phyloP scores from a whole-genome alignment of 1,140 invertebrate genomes.

The Hyles vespertilio region DNA sequence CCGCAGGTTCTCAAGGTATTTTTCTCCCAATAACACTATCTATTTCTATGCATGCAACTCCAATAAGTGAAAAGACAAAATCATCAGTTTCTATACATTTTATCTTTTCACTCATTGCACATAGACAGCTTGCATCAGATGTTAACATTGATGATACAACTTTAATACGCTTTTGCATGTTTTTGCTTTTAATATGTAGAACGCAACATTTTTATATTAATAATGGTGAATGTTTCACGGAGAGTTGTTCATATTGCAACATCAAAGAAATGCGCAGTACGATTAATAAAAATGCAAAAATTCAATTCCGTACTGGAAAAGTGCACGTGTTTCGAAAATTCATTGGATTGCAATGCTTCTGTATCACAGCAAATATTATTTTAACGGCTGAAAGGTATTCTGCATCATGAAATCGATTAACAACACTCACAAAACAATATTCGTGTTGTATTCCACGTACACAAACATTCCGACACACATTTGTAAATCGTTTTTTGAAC shows the following conservation, averaged over 20 bases:
- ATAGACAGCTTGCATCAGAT: conserved; percentile 34
- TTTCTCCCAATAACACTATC: conserved; percentile 70
- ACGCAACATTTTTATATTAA: too few species aligned
- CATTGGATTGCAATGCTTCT: conserved; percentile 26
- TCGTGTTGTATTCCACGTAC: conserved; percentile 17
- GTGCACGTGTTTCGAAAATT: conserved; percentile 32
- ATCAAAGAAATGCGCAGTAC: neutral
- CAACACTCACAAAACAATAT: conserved; percentile 14
- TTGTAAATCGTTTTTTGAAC: conserved; percentile 1
- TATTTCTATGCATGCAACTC: conserved; percentile 62
- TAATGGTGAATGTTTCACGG: too few species aligned
- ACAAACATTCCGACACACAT: conserved; percentile 14
- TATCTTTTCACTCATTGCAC: conserved; percentile 29
- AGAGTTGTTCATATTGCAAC: too few species aligned
- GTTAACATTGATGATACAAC: conserved; percentile 14
- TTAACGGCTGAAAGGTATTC: conserved; percentile 22
- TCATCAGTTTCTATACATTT: conserved; percentile 12
- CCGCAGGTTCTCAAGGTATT: conserved; percentile 85
- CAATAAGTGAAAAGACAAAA: conserved; percentile 30
- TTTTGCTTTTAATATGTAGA: conserved; percentile 16
- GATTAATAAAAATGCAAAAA: conserved; percentile 14
- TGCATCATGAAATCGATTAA: conserved; percentile 18
- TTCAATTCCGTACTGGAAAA: conserved; percentile 18
- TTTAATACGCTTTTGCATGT: conserved; percentile 31
- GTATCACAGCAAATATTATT: conserved; percentile 28